Evolutionary conservation across 2,797 vertebrate genomes (phyloP), one percentile per base, ranked within the genome.

Genomic region (Poeciliopsis gracilis): DNA sequence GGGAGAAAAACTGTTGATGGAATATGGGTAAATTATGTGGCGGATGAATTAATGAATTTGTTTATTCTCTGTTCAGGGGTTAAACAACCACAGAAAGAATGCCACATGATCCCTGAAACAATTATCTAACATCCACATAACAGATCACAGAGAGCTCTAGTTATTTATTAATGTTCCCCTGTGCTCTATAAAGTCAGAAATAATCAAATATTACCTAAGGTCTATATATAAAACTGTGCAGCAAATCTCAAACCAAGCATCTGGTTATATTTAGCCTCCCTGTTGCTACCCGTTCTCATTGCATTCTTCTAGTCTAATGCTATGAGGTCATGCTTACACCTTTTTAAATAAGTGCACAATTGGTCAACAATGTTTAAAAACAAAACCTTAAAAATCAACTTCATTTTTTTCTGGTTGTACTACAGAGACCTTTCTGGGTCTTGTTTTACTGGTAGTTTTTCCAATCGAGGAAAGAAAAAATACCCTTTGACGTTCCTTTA

Each of bases 251-350:
- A 84, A 81, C 57, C 49, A 46, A 73, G 59, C 83, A 87, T 80
- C 84, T 86, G 87, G 82, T 87, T 88, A 88, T 89, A 87, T 88
- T 88, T 88, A 91, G 81, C 83, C 73, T 77, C 83, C 70, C 80
- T 79, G 84, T 89, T 90, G 78, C 86, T 88, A 85, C 82, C 88
- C 89, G 83, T 88, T 90, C 87, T 85, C 87, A 10, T 20, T 45
- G 78, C 66, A 84, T 78, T 74, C 82, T 79, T 85, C 81, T 57
- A 7, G 16, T 75, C 79, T 78, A 47, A 66, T 71, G 82, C 76
- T 77, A 81, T 77, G 86, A 84, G 81, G 90, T 86, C 80, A 83
- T 46, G 69, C 78, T 80, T 74, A 81, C 81, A 84, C 72, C 78
- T 70, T 79, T 83, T 72, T 73, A 72, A 16, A n/a, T 45, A 70